phyloP scores from a whole-genome alignment of 1,140 invertebrate species.

The Panagrolaimus sp. region DNA sequence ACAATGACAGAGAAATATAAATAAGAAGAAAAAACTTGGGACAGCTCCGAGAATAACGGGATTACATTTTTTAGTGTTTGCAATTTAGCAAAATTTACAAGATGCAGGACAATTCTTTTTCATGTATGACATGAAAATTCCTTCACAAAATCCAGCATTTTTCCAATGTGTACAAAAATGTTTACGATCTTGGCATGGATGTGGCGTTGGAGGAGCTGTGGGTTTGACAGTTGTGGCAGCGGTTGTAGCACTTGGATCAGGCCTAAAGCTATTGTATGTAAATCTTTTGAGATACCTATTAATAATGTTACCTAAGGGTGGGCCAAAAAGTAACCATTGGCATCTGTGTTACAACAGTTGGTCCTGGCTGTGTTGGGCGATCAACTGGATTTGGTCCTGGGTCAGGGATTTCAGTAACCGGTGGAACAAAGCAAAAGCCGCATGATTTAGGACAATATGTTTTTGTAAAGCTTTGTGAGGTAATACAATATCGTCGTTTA shows the following conservation, averaged over 20 bases:
- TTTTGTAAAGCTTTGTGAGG: constrained; percentile 46
- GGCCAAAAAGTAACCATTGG: constrained; percentile 48
- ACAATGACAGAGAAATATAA: too few relatives aligned
- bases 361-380: background rate
- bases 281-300: background rate
- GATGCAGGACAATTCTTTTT: constrained; percentile 49
- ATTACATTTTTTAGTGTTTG: background rate
- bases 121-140: constrained; percentile 54
- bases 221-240: constrained; percentile 17
- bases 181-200: constrained; percentile 45
- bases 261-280: background rate
- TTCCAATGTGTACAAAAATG: constrained; percentile 55
- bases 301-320: constrained; percentile 16
- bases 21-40: background rate
- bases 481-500: constrained; percentile 50
- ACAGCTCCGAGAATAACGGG: background rate
- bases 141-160: constrained; percentile 52
- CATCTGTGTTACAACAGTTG: constrained; percentile 31
- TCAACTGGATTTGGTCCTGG: constrained; percentile 11
- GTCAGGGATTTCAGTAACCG: constrained; percentile 45
- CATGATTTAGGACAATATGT: constrained; percentile 53
- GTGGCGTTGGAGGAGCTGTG: constrained; percentile 11
- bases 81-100: constrained; percentile 46
- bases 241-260: constrained; percentile 10
- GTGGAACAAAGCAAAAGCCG: constrained; percentile 52